Base-by-base conservation (phyloP, 1,140 invertebrate genomes). In the Proales similis region DNA sequence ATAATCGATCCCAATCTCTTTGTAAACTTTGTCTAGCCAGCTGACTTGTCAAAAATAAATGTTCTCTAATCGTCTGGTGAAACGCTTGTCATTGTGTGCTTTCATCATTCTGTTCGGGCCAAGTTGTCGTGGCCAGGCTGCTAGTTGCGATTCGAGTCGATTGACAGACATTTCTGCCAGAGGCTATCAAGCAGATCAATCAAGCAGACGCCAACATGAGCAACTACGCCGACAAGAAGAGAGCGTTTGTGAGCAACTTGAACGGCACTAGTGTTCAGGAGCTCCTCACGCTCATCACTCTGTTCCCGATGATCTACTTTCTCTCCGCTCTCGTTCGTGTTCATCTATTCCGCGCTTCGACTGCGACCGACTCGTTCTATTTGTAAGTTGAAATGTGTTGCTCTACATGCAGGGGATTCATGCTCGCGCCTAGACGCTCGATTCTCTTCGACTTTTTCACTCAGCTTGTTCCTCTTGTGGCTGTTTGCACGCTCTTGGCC, bases 181-280 rank as follows among this genome's bases (percentile, higher is more conserved):
- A n/a, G n/a, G n/a, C n/a, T n/a, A n/a, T n/a, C n/a, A n/a, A n/a
- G n/a, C n/a, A n/a, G n/a, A n/a, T n/a, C n/a, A n/a, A n/a, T n/a
- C n/a, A n/a, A n/a, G n/a, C n/a, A n/a, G n/a, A n/a, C n/a, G n/a
- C n/a, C n/a, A n/a, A n/a, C n/a, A n/a, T n/a, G n/a, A n/a, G n/a
- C n/a, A 57, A 20, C n/a, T 61, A 61, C 26, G 27, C 42, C 22
- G 11, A 19, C 9, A 30, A 45, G 36, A 61, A 61, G 38, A 5
- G 33, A 17, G 27, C 26, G 33, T 61, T 61, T 61, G 39, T 46
- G 9, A 61, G 57, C 36, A 61, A 61, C 27, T 30, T 61, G 9
- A 61, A 61, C 36, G 57, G 57, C 24, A 61, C 57, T 17, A 29
- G 29, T 5, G 26, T 61, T 12, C 20, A 61, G 22, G 26, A 33